Base-by-base conservation (phyloP, 2,113 vertebrate genomes). In the Amblyornis subalaris region DNA sequence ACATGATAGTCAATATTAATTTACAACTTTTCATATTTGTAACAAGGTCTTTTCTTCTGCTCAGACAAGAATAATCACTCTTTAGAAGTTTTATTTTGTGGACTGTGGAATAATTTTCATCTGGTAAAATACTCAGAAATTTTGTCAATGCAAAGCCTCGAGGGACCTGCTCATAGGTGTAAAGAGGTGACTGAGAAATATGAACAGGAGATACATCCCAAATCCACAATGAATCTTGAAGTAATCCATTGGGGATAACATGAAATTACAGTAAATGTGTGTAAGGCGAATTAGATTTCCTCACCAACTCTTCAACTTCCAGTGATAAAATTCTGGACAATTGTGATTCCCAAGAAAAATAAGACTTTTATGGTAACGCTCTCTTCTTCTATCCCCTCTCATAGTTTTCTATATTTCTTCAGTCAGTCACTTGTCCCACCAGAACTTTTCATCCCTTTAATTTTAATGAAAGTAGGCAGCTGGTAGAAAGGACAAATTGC, bases 121-220 rank as follows among this genome's bases (percentile, higher is more conserved):
- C 20, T 69, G 45, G 28, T 74, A 62, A 71, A 78, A 55, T 72
- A 25, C 31, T 65, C 44, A 65, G 58, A 62, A 90, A 18, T 89
- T 77, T 58, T 81, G 33, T 53, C 25, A 45, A 7, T 83, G 29
- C 9, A 40, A 64, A 55, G 26, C 13, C 29, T 31, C 0, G 0
- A 55, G 53, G 22, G 17, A 66, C 14, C 4, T 7, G 28, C 25
- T 83, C 53, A 17, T 26, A 22, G 0, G 0, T 45, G 21, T 85
- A 16, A 85, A 67, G 26, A 40, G 24, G 42, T 88, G 36, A 42
- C 47, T 57, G 70, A 35, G 42, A 51, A 16, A 31, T 35, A 13
- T 24, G 35, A 85, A 35, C 26, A 58, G 33, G 44, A 35, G 4
- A 17, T 38, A 7, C 9, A 42, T 61, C 58, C 38, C 38, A 83